Conservation (phyloP, 2,113 vertebrate species). For the Hemibagrus wyckioides region DNA sequence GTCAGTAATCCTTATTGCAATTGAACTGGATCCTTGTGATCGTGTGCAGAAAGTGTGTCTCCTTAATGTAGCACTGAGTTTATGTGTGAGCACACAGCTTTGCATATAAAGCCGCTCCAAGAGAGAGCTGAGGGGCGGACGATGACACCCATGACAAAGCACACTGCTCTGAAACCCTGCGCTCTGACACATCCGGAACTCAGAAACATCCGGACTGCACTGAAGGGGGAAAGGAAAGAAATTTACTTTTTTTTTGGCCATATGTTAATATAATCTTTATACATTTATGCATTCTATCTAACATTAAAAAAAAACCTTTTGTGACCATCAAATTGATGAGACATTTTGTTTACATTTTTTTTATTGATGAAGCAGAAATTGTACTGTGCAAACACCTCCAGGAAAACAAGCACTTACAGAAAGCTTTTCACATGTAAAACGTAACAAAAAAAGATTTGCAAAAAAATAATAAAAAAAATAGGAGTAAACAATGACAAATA, state of each 20-base stretch:
- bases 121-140: background rate
- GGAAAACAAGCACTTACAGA: no score
- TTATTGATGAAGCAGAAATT: no score
- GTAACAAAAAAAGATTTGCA: no score
- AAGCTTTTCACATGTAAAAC: no score
- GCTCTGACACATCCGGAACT: conserved; percentile 6
- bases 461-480: no score
- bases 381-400: no score
- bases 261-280: background rate
- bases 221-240: background rate
- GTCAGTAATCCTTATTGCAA: background rate
- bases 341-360: no score
- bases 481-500: no score
- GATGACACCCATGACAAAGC: conserved; percentile 26
- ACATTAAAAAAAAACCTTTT: background rate
- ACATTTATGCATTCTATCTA: background rate
- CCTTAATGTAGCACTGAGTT: background rate
- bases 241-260: no score
- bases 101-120: background rate
- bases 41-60: background rate
- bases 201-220: conserved; percentile 16
- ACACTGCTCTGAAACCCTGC: background rate
- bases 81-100: background rate
- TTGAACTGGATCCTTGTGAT: background rate
- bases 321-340: no score